These are phyloP conservation scores for Bhutanitis thaidina DNA, from an alignment of 2,888 invertebrate genomes.

Conservation along the genomic window DNA sequence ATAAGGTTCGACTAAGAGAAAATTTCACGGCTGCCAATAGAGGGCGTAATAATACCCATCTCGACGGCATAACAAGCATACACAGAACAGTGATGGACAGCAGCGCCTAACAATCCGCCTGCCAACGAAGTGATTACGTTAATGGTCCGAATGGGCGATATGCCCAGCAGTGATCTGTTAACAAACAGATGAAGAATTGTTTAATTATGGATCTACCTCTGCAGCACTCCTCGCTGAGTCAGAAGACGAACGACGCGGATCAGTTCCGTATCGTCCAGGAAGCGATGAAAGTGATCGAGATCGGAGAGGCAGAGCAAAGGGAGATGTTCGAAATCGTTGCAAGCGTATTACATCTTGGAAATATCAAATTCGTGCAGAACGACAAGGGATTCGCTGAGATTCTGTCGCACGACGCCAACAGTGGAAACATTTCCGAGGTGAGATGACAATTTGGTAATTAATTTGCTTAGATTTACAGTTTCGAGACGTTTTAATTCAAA, in stretches of 20 bases:
- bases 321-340: slow-evolving; percentile 91
- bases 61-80: too few species aligned
- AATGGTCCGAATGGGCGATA: too few species aligned
- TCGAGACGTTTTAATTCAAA: too few species aligned
- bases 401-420: slow-evolving; percentile 79
- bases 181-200: too few species aligned
- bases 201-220: neutral
- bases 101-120: too few species aligned
- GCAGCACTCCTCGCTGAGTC: slow-evolving; percentile 47
- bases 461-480: neutral
- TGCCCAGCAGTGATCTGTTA: too few species aligned
- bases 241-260: slow-evolving; percentile 78
- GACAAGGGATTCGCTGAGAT: slow-evolving; percentile 86
- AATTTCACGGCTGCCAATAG: too few species aligned
- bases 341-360: slow-evolving; percentile 91
- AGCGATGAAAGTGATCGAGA: slow-evolving; percentile 89
- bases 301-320: slow-evolving; percentile 84
- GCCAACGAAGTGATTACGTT: too few species aligned
- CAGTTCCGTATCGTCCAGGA: slow-evolving; percentile 85
- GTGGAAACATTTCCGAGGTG: slow-evolving; percentile 84
- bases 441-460: slow-evolving; percentile 26
- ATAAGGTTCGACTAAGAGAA: too few species aligned
- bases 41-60: too few species aligned
- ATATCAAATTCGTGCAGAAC: slow-evolving; percentile 87
- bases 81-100: too few species aligned